Evolutionary conservation across 2,797 vertebrate genomes (phyloP), one percentile per base, ranked within the genome.

Genomic region (Pangasius macronema): DNA sequence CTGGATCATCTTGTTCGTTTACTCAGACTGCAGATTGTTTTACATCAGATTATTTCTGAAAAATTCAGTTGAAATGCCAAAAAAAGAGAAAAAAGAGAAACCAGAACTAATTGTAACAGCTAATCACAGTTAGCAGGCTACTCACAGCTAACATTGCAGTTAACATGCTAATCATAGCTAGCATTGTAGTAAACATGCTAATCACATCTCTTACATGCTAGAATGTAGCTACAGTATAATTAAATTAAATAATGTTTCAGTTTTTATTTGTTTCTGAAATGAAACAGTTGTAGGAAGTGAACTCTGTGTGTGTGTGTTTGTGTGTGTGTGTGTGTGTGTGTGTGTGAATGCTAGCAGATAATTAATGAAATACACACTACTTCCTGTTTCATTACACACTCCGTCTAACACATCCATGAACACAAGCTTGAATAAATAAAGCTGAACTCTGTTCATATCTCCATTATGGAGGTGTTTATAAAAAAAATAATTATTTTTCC

Each of bases 341-440:
- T 46, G 39, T 30, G 36, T 82, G 57, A 46, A 83, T 83, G 59
- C 88, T 90, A 88, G 77, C 55, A 75, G 84, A 86, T 89, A 87
- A 90, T 91, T 88, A 90, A 85, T 55, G 88, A 82, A 87, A 89
- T 88, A 87, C 87, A 90, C 75, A 59, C 84, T 89, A 67, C 84
- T 89, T 81, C 82, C 61, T 88, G 86, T 90, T 91, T 76, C 89
- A 88, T 90, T 87, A 75, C 81, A 67, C 70, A 85, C n/a, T 46
- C 80, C 73, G 70, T 89, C 73, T 87, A 89, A 89, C 88, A 85
- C 49, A 61, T 73, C 84, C 84, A 86, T 87, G 84, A 86, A 63
- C 86, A 83, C 79, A 85, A 90, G 83, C 18, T 82, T 36, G 82
- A 82, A 81, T 67, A 68, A 68, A 87, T 85, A 83, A 82, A 82